These are phyloP conservation scores for Trilocha varians DNA, from an alignment of 2,888 invertebrate species.

Conservation along the genomic window DNA sequence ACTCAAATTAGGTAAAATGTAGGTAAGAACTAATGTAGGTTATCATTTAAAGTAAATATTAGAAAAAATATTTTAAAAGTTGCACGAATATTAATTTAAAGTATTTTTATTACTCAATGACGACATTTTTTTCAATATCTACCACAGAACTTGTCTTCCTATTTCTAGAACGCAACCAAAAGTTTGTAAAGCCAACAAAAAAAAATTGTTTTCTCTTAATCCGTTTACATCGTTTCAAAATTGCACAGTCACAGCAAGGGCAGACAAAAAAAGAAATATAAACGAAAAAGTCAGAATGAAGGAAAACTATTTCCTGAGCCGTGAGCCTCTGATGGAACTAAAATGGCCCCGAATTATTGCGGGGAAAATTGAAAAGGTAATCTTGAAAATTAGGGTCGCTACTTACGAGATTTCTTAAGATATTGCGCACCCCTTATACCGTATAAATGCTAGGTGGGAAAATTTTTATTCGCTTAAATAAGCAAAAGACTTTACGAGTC, in stretches of 20 bases:
- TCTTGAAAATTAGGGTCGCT: constrained; percentile 19
- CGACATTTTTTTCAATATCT: no score
- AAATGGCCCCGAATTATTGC: constrained; percentile 15
- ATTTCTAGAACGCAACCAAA: no score
- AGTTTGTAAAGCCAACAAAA: not conserved
- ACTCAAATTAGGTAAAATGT: no score
- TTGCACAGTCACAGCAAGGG: not conserved
- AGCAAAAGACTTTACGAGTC: not conserved
- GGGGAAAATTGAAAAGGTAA: constrained; percentile 18
- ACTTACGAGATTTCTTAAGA: constrained; percentile 4
- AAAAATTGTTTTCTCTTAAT: not conserved
- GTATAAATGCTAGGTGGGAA: not conserved
- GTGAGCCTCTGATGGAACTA: constrained; percentile 14
- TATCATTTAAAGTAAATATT: no score
- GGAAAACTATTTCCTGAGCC: constrained; percentile 19
- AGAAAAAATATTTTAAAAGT: no score
- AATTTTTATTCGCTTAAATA: no score
- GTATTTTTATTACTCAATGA: no score
- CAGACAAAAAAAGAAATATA: constrained; percentile 3
- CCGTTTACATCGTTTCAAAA: not conserved
- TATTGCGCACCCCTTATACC: not conserved
- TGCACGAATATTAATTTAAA: no score
- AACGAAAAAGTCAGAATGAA: constrained; percentile 3
- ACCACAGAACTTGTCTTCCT: no score
- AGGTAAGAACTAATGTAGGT: no score